These are phyloP conservation scores for Meganola albula DNA, from an alignment of 2,888 invertebrate species.

Conservation along the genomic window DNA sequence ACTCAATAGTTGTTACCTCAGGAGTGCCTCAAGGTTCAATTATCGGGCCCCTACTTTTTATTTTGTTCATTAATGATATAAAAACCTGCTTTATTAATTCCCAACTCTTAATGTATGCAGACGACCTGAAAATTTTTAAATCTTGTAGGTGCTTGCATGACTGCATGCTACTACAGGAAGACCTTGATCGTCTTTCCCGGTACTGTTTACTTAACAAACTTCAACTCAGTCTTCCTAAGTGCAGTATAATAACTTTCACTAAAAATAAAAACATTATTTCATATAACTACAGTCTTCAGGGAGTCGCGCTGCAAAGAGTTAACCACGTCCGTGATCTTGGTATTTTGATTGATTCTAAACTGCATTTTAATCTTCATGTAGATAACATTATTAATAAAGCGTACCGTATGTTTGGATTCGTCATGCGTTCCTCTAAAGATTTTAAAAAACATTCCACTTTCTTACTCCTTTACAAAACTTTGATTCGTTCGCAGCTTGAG, in stretches of 20 bases:
- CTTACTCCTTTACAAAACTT: conserved; percentile 8
- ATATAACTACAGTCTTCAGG: neutral
- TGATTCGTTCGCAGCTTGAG: conserved; percentile 15
- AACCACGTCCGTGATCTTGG: conserved; percentile 13
- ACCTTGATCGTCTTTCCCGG: too few species aligned
- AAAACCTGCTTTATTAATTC: too few species aligned
- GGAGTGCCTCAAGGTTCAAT: neutral
- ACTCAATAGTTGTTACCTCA: neutral
- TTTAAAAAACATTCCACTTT: conserved; percentile 9
- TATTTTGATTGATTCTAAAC: conserved; percentile 11
- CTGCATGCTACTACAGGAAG: too few species aligned
- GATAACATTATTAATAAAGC: conserved; percentile 12
- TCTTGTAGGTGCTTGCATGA: too few species aligned
- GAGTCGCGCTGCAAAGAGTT: neutral
- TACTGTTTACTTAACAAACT: too few species aligned
- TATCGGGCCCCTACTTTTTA: neutral
- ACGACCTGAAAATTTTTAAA: too few species aligned
- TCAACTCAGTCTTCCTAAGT: too few species aligned
- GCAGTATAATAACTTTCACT: too few species aligned
- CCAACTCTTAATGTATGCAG: too few species aligned
- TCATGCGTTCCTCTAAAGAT: conserved; percentile 8
- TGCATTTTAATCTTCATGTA: conserved; percentile 14
- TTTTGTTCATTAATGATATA: conserved; percentile 3
- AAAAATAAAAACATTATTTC: neutral
- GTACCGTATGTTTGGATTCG: conserved; percentile 16